Conservation (phyloP, 2,797 vertebrate species). For the Aplochiton taeniatus region DNA sequence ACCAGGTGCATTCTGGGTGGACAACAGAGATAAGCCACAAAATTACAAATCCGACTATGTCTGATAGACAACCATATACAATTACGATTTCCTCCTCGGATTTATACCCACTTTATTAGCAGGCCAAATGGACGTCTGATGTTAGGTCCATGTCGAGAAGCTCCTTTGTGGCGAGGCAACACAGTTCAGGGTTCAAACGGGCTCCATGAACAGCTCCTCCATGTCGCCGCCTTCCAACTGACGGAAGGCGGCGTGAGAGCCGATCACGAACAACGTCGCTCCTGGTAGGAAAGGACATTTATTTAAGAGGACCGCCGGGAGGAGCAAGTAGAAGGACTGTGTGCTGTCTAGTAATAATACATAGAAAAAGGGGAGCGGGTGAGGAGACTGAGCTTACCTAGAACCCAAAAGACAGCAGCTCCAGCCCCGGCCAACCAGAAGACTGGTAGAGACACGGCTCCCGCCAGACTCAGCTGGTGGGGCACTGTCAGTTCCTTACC, state of each 20-base stretch:
- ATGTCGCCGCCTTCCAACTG: slow-evolving; percentile 79
- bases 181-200: slow-evolving; percentile 73
- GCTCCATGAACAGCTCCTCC: slow-evolving; percentile 88
- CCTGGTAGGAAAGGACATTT: slow-evolving; percentile 66
- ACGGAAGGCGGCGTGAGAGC: slow-evolving; percentile 87
- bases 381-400: slow-evolving; percentile 74
- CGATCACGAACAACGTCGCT: slow-evolving; percentile 88
- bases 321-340: not conserved
- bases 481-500: slow-evolving; percentile 84
- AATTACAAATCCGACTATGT: slow-evolving; percentile 14
- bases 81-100: slow-evolving; percentile 13
- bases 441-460: slow-evolving; percentile 85
- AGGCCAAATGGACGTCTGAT: slow-evolving; percentile 40
- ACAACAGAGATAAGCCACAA: not conserved
- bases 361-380: too few relatives aligned
- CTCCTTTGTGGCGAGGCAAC: slow-evolving; percentile 10
- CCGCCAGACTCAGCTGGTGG: slow-evolving; percentile 86
- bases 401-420: slow-evolving; percentile 89
- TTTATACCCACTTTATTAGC: slow-evolving; percentile 27
- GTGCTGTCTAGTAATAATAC: too few relatives aligned
- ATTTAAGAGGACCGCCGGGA: slow-evolving; percentile 27
- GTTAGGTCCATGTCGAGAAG: slow-evolving; percentile 14
- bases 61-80: slow-evolving; percentile 17
- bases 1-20: slow-evolving; percentile 32
- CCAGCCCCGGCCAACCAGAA: slow-evolving; percentile 94